Percentiles rank a stretch among this genome's conserved stretches.
Evolutionary conservation across 2,888 invertebrate genomes (phyloP).

Genomic region (Xestia rhomboidea): DNA sequence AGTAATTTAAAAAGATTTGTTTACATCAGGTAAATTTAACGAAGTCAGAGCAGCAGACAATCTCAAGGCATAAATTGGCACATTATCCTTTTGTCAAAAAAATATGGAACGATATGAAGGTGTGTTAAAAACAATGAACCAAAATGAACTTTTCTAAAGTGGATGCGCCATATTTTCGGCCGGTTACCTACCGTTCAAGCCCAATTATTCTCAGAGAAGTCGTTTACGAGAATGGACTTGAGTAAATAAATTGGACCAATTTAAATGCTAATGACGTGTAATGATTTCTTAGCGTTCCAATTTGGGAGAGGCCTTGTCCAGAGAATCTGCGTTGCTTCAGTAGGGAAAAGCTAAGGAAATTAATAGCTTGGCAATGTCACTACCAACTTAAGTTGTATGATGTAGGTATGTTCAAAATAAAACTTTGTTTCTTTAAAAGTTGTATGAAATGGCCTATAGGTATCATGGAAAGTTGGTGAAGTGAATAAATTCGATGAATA

Average conservation of each 20-base stretch:
- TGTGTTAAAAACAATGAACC: neutral
- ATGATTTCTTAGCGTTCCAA: constrained; percentile 32
- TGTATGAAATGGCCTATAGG: neutral
- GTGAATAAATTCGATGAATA: neutral
- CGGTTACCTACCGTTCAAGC: neutral
- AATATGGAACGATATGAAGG: neutral
- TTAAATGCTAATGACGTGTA: constrained; percentile 61
- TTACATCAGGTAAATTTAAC: no score
- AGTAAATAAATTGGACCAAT: constrained; percentile 57
- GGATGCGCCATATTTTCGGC: neutral
- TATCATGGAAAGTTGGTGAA: neutral
- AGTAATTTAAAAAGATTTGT: no score
- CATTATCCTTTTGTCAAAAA: neutral
- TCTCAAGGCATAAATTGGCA: no score
- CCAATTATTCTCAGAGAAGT: constrained; percentile 39
- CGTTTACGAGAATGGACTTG: constrained; percentile 22
- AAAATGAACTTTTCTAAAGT: neutral
- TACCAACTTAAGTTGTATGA: neutral
- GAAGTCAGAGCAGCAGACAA: no score
- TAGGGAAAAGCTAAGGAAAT: neutral
- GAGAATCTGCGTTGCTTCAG: neutral
- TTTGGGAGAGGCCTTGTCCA: constrained; percentile 17
- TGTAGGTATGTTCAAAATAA: neutral
- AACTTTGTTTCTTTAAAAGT: neutral
- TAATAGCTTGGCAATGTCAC: neutral